Evolutionary conservation across 2,113 vertebrate genomes (phyloP).

Genomic region (Pterocles gutturalis): DNA sequence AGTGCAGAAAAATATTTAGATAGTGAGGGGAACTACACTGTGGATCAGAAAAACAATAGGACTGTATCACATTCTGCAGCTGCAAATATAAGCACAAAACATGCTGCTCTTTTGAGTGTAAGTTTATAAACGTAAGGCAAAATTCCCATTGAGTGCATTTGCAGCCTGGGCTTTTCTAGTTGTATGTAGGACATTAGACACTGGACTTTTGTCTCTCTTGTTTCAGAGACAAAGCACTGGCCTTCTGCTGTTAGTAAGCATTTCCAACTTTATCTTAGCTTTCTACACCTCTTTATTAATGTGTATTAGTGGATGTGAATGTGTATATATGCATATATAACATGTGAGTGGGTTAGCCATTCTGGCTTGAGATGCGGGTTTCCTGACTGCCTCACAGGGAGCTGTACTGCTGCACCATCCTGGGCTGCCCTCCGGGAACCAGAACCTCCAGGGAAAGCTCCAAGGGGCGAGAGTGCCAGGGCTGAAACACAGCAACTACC

Average conservation of each 20-base stretch:
- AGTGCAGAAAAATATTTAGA: constrained; percentile 19
- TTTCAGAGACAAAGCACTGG: constrained; percentile 51
- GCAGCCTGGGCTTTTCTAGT: constrained; percentile 58
- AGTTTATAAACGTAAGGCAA: constrained; percentile 6
- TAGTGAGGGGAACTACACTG: background rate
- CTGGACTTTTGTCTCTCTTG: constrained; percentile 55
- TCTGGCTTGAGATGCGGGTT: background rate
- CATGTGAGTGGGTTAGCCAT: background rate
- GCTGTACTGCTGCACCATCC: background rate
- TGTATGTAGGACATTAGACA: constrained; percentile 25
- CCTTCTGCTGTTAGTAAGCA: background rate
- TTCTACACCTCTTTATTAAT: background rate
- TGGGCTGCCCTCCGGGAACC: fast-evolving
- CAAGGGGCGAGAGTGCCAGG: background rate
- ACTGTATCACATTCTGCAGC: constrained; percentile 36
- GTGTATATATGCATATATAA: background rate
- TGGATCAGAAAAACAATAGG: constrained; percentile 42
- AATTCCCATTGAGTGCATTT: constrained; percentile 51
- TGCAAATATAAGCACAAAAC: constrained; percentile 6
- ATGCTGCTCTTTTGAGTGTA: background rate
- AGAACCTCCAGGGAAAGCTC: background rate
- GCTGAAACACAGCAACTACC: background rate
- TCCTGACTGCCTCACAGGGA: background rate
- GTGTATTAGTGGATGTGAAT: background rate
- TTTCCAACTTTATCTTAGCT: constrained; percentile 43